Conservation (phyloP, 2,797 vertebrate genomes). For the Dipus sagitta region DNA sequence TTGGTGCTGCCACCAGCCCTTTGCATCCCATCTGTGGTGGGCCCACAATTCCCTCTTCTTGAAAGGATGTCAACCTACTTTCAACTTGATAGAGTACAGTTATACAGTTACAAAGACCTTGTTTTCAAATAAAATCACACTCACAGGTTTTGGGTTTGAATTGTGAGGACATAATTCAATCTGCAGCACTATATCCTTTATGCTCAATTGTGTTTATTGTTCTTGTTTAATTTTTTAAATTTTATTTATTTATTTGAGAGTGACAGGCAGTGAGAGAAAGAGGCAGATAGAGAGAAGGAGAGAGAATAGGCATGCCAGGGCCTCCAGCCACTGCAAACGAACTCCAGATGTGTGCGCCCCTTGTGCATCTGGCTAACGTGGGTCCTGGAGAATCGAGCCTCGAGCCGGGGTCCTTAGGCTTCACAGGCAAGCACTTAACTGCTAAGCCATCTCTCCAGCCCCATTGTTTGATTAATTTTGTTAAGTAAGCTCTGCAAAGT, state of each 20-base stretch:
- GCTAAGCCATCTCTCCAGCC: too few species aligned
- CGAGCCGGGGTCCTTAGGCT: too few species aligned
- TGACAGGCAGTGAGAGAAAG: too few species aligned
- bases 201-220: neutral
- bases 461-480: neutral
- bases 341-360: too few species aligned
- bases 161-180: neutral
- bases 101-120: neutral
- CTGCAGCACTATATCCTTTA: neutral
- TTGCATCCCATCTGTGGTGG: accelerated
- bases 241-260: too few species aligned
- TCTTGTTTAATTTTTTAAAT: neutral
- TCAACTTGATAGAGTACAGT: neutral
- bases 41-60: neutral
- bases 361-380: too few species aligned
- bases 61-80: neutral
- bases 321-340: too few species aligned
- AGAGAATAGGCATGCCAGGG: too few species aligned
- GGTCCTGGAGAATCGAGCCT: too few species aligned
- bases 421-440: too few species aligned
- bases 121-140: neutral
- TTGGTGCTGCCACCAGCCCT: neutral
- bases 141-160: neutral
- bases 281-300: too few species aligned
- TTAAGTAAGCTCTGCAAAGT: neutral